phyloP scores from a whole-genome alignment of 1,140 invertebrate genomes.

The Neodiprion fabricii region DNA sequence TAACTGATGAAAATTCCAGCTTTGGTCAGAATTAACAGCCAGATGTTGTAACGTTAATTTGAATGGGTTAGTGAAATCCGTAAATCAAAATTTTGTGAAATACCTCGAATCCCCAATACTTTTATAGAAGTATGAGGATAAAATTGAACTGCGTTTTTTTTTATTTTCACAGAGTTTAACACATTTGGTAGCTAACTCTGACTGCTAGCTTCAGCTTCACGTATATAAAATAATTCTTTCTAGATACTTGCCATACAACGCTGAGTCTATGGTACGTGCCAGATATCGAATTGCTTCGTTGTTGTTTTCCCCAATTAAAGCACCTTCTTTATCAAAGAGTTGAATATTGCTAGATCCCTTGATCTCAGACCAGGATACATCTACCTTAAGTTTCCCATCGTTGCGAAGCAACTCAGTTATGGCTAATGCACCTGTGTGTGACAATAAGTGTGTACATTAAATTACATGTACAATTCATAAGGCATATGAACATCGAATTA shows the following conservation, averaged over 20 bases:
- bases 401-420: constrained; percentile 45
- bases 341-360: constrained; percentile 40
- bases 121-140: too few relatives aligned
- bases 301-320: constrained; percentile 38
- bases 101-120: too few relatives aligned
- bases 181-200: too few relatives aligned
- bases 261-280: constrained; percentile 38
- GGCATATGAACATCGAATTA: too few relatives aligned
- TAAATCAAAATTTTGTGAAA: too few relatives aligned
- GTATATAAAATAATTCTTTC: neutral
- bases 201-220: neutral
- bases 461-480: too few relatives aligned
- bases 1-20: neutral
- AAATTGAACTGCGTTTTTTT: too few relatives aligned
- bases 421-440: constrained; percentile 48
- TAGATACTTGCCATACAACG: constrained; percentile 51
- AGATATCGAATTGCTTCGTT: constrained; percentile 49
- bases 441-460: constrained; percentile 28
- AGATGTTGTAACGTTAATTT: too few relatives aligned
- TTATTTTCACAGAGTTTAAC: too few relatives aligned
- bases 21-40: neutral
- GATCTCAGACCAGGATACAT: constrained; percentile 48
- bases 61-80: too few relatives aligned
- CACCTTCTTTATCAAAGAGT: constrained; percentile 35
- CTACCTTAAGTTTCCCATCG: constrained; percentile 43